Conservation (phyloP, 1,140 invertebrate species). For the Schlechtendalia chinensis region DNA sequence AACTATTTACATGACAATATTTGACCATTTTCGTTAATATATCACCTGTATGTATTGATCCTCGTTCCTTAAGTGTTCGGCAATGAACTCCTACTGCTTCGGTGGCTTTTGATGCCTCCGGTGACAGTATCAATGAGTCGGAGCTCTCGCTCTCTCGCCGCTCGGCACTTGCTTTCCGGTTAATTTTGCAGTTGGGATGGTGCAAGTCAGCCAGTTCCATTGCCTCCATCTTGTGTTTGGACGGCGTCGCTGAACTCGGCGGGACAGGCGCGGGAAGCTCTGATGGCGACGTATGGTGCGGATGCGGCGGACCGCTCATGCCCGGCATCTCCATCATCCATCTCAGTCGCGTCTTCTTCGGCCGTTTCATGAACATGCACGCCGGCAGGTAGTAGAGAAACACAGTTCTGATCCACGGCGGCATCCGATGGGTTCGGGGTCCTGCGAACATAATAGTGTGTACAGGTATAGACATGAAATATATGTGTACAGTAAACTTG, state of each 20-base stretch:
- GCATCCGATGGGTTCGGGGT: conserved; percentile 77
- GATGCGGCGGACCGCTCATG: conserved; percentile 76
- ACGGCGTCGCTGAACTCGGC: conserved; percentile 58
- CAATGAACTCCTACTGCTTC: conserved; percentile 97
- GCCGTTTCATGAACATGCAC: conserved; percentile 84
- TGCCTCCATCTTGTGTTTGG: conserved; percentile 80
- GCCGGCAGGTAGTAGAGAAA: conserved; percentile 91
- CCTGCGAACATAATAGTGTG: conserved; percentile 2
- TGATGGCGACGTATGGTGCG: conserved; percentile 70
- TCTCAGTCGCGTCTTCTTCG: conserved; percentile 83
- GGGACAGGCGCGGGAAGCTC: conserved; percentile 75
- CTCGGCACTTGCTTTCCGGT: conserved; percentile 74
- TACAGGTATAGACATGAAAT: no score
- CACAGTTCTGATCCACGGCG: conserved; percentile 86
- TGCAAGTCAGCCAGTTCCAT: conserved; percentile 93
- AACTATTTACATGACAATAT: no score
- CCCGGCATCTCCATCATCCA: conserved; percentile 97
- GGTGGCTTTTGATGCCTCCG: conserved; percentile 90
- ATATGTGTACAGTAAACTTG: no score
- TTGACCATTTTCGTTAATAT: no score
- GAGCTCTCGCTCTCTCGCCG: conserved; percentile 86
- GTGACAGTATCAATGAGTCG: conserved; percentile 82
- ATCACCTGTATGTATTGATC: conserved; percentile 97
- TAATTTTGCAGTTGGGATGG: conserved; percentile 94
- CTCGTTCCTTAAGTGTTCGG: conserved; percentile 94